phyloP scores from a whole-genome alignment of 2,888 invertebrate genomes.

The Scrobipalpa costella region DNA sequence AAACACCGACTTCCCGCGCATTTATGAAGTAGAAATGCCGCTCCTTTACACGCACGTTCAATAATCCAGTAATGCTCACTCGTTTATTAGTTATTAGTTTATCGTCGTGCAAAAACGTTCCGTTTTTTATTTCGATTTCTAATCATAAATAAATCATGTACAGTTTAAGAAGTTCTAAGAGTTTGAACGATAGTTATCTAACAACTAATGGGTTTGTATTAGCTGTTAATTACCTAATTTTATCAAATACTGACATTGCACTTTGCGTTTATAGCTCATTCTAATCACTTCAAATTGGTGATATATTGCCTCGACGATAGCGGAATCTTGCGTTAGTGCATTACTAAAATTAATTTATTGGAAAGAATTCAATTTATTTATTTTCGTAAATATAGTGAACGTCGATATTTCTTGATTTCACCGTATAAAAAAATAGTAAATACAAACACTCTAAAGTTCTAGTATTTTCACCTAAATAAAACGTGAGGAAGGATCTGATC shows the following conservation, averaged over 20 bases:
- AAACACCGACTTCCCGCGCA: conserved; percentile 10
- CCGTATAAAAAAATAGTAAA: too few species aligned
- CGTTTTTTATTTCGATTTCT: neutral
- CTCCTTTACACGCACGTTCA: neutral
- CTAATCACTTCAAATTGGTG: too few species aligned
- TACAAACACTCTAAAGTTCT: too few species aligned
- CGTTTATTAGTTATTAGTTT: conserved; percentile 1
- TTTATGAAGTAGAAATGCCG: neutral
- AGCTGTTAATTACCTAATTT: neutral
- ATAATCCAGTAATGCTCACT: neutral
- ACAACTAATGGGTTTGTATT: conserved; percentile 4
- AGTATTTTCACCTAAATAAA: too few species aligned
- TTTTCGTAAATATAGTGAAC: too few species aligned
- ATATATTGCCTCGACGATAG: too few species aligned
- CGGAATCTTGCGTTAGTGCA: too few species aligned
- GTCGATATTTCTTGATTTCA: too few species aligned
- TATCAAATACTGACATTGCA: neutral
- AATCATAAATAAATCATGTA: neutral
- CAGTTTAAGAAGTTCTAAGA: neutral
- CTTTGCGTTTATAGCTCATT: neutral
- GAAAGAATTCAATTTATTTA: too few species aligned
- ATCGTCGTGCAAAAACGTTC: conserved; percentile 3
- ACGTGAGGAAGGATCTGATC: too few species aligned
- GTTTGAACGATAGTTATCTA: neutral
- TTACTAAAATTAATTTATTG: too few species aligned